phyloP scores from a whole-genome alignment of 2,888 invertebrate genomes.

The Morpho deidamia region DNA sequence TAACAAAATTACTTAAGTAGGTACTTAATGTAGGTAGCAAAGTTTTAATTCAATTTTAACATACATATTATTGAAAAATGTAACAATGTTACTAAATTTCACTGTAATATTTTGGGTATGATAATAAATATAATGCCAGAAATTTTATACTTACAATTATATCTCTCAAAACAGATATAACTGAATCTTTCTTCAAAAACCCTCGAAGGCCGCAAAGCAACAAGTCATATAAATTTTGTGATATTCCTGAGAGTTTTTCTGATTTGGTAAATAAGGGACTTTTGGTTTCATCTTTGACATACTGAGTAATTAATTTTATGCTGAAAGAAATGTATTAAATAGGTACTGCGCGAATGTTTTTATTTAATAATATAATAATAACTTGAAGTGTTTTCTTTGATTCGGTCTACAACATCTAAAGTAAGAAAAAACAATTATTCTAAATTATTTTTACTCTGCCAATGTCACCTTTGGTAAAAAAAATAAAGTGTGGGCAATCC shows the following conservation, averaged over 20 bases:
- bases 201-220: conserved; percentile 88
- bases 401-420: not conserved
- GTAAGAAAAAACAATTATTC: not conserved
- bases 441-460: too few relatives aligned
- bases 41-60: not conserved
- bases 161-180: conserved; percentile 85
- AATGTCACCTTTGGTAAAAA: too few relatives aligned
- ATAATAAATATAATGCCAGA: too few relatives aligned
- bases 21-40: too few relatives aligned
- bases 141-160: conserved; percentile 81
- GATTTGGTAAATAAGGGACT: conserved; percentile 81
- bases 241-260: conserved; percentile 81
- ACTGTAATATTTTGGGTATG: too few relatives aligned
- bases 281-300: conserved; percentile 80
- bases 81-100: too few relatives aligned
- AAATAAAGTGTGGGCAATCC: too few relatives aligned
- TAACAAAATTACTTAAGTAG: too few relatives aligned
- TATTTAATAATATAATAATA: not conserved
- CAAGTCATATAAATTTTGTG: conserved; percentile 87
- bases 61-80: too few relatives aligned
- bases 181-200: conserved; percentile 86
- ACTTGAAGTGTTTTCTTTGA: not conserved
- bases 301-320: conserved; percentile 81
- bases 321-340: conserved; percentile 49
- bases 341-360: not conserved